Percentiles rank a stretch among this genome's conserved stretches.
Evolutionary conservation across 1,140 invertebrate genomes (phyloP).

Genomic region (Calephelis virginiensis): DNA sequence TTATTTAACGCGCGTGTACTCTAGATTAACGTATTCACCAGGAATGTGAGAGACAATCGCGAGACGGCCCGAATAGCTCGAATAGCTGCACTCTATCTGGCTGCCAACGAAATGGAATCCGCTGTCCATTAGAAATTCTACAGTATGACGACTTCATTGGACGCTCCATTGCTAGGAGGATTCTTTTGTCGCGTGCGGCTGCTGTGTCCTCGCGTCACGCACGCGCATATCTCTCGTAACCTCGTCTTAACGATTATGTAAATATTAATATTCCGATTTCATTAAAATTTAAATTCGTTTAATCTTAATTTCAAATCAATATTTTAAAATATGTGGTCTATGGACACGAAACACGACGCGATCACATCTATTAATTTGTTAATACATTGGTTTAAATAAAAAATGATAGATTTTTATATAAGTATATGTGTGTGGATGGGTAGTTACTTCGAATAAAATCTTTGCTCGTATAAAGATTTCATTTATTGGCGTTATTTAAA

Average conservation of each 20-base stretch:
- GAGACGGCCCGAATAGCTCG: slow-evolving; percentile 48
- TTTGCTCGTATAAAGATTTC: too few species aligned
- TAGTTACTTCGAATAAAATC: too few species aligned
- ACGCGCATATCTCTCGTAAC: slow-evolving; percentile 21
- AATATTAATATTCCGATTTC: slow-evolving; percentile 1
- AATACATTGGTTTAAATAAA: too few species aligned
- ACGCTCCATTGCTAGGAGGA: slow-evolving; percentile 49
- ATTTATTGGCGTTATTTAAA: too few species aligned
- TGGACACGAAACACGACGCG: too few species aligned
- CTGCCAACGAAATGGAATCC: slow-evolving; percentile 65
- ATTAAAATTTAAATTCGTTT: neutral
- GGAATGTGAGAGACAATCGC: slow-evolving; percentile 43
- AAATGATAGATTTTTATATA: too few species aligned
- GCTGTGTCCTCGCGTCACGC: slow-evolving; percentile 21
- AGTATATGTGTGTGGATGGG: too few species aligned
- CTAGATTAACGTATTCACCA: neutral
- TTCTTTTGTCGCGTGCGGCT: slow-evolving; percentile 32
- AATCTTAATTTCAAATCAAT: neutral
- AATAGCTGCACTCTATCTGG: slow-evolving; percentile 52
- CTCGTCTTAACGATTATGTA: slow-evolving; percentile 3
- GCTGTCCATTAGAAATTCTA: slow-evolving; percentile 62
- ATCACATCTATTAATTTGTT: too few species aligned
- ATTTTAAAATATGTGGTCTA: too few species aligned
- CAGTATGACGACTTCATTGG: slow-evolving; percentile 43
- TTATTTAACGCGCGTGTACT: neutral